Base-by-base conservation (phyloP, 2,797 vertebrate species). In the Setipinna tenuifilis region DNA sequence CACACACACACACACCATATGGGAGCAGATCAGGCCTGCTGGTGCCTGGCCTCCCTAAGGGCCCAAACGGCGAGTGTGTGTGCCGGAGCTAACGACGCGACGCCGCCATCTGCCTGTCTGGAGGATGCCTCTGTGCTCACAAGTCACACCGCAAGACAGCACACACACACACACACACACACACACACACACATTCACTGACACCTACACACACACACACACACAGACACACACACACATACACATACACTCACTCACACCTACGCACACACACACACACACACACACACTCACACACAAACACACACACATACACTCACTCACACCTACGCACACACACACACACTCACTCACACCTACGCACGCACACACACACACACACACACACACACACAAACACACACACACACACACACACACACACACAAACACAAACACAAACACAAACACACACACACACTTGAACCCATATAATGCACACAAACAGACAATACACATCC, bases 61-160 rank as follows among this genome's bases (percentile, higher is more conserved):
- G 28, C 28, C 14, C 14, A 19, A 16, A 68, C 80, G 14, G 19
- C 23, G 57, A 82, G 57, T 85, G 82, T 82, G 75, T 85, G 82
- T 12, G 62, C 25, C 11, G 25, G 23, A 68, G 65, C 65, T 90
- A 89, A 89, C 89, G 86, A 87, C 4, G 85, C 84, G 57, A 87
- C 87, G 86, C 68, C 89, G 86, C 84, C 88, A 81, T 78, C 85
- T 89, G 81, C 84, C 81, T 88, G 71, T 83, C 87, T 86, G 31
- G 81, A 81, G 82, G 62, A 83, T 75, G 68, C 85, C 58, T 54
- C 46, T 54, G 50, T 28, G 3, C 65, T 71, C 65, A 71, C 25
- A 71, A 71, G 25, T 71, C 68, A 71, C 68, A 71, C 68, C 28
- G 62, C 62, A 71, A 35, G 68, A 19, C 28, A 11, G 12, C 9